phyloP scores from a whole-genome alignment of 2,113 vertebrate genomes.

The Calypte anna region DNA sequence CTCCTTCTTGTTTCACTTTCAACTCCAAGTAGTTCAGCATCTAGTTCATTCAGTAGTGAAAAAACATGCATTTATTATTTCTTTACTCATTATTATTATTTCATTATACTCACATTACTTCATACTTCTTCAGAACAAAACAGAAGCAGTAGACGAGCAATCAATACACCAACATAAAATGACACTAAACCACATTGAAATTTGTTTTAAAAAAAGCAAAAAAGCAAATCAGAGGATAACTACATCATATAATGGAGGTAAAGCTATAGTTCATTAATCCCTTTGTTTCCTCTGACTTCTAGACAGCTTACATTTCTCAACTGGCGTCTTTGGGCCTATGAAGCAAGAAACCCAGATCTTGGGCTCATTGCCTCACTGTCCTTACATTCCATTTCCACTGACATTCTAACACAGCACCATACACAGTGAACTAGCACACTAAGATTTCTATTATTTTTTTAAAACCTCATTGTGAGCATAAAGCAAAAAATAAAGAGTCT shows the following conservation, averaged over 20 bases:
- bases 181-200: not conserved
- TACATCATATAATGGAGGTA: not conserved
- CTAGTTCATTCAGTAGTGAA: conserved; percentile 52
- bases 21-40: conserved; percentile 62
- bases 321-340: not conserved
- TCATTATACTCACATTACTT: not conserved
- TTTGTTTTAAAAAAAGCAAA: not conserved
- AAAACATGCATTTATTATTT: not conserved
- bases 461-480: not conserved
- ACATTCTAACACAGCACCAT: not conserved
- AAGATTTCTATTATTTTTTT: not conserved
- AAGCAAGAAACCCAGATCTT: not conserved
- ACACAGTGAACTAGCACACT: not conserved
- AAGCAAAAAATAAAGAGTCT: not conserved
- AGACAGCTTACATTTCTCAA: not conserved
- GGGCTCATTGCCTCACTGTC: not conserved
- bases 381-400: not conserved
- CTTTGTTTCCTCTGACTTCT: not conserved
- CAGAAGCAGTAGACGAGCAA: not conserved
- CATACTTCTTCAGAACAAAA: not conserved
- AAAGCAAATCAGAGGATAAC: not conserved
- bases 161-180: not conserved
- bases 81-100: not conserved
- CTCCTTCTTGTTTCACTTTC: conserved; percentile 59
- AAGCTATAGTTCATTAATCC: not conserved